These are phyloP conservation scores for Tinea semifulvella DNA, from an alignment of 2,888 invertebrate species.

Conservation along the genomic window DNA sequence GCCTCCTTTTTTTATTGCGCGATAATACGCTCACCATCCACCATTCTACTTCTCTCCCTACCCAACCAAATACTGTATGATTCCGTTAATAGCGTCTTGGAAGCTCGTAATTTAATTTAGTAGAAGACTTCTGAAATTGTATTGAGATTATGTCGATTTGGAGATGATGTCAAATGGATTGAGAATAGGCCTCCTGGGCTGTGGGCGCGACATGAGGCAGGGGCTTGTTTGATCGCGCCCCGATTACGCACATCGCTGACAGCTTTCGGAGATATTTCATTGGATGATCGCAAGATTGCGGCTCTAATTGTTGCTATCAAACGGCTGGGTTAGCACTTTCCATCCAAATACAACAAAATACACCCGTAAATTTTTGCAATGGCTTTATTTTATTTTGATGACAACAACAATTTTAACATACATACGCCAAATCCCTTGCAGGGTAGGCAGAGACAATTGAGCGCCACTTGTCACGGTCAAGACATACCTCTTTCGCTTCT, in stretches of 20 bases:
- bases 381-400: neutral
- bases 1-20: too few species aligned
- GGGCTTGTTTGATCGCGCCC: constrained; percentile 48
- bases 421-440: neutral
- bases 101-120: too few species aligned
- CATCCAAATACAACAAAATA: neutral
- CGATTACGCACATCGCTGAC: constrained; percentile 38
- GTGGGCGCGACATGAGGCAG: constrained; percentile 24
- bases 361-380: too few species aligned
- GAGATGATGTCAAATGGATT: too few species aligned
- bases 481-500: too few species aligned
- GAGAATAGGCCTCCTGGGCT: neutral
- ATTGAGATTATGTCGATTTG: too few species aligned
- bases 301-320: constrained; percentile 10
- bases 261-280: constrained; percentile 27
- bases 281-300: constrained; percentile 20
- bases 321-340: neutral
- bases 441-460: neutral
- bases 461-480: too few species aligned
- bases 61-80: too few species aligned
- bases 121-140: too few species aligned
- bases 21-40: too few species aligned
- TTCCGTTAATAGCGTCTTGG: too few species aligned
- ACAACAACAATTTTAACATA: neutral
- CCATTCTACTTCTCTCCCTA: too few species aligned